A percentile compares a stretch with the other conserved stretches of the same genome.
These are phyloP conservation scores for Emys orbicularis DNA, from an alignment of 2,797 vertebrate genomes.

Conservation along the genomic window DNA sequence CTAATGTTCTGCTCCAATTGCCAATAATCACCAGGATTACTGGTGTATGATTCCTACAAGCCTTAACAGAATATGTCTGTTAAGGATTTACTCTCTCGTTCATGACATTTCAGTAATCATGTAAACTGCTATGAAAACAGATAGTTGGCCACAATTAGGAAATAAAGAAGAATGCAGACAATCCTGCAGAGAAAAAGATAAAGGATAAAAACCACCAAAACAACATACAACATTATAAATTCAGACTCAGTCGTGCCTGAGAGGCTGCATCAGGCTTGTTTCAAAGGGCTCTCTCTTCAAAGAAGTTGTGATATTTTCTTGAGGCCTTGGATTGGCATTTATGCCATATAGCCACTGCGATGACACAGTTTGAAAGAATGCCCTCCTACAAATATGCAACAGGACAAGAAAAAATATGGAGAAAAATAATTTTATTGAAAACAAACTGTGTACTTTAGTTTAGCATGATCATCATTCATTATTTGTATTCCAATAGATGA, in stretches of 20 bases:
- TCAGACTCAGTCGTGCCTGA: conserved; percentile 28
- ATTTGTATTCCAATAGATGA: not conserved
- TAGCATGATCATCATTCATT: not conserved
- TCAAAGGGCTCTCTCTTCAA: conserved; percentile 51
- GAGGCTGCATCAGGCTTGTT: conserved; percentile 53
- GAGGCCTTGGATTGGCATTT: conserved; percentile 25
- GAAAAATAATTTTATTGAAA: conserved; percentile 56
- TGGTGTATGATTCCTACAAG: conserved; percentile 24
- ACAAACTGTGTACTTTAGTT: conserved; percentile 37
- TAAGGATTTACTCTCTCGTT: conserved; percentile 58
- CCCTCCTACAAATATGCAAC: conserved; percentile 44
- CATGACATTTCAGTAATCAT: conserved; percentile 38
- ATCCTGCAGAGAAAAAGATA: not conserved
- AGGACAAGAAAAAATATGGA: conserved; percentile 20
- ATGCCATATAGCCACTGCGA: not conserved
- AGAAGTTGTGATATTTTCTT: conserved; percentile 48
- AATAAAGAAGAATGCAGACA: conserved; percentile 47
- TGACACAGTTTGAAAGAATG: not conserved
- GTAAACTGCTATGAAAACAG: conserved; percentile 62
- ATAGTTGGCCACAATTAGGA: conserved; percentile 23
- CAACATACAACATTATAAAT: conserved; percentile 45
- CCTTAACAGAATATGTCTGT: conserved; percentile 25
- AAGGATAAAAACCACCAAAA: conserved; percentile 13
- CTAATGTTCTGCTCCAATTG: conserved; percentile 49
- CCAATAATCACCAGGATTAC: conserved; percentile 38